phyloP scores from a whole-genome alignment of 92 coral and sea anemone species.

The Epizoanthus fatuus region DNA sequence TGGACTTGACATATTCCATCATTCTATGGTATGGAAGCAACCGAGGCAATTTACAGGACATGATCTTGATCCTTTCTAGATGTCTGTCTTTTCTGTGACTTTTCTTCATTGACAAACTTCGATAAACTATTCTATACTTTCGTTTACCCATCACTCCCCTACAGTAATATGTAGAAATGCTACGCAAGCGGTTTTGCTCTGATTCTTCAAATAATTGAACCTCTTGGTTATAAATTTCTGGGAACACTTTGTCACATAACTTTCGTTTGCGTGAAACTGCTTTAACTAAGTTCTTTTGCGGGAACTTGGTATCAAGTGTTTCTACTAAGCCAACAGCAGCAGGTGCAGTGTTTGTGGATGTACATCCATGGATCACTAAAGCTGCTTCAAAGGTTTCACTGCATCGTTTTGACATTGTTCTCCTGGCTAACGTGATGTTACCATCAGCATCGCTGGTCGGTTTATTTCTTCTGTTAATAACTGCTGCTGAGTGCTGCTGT shows the following conservation, averaged over 20 bases:
- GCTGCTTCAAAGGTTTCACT: constrained; percentile 81
- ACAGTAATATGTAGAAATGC: constrained; percentile 74
- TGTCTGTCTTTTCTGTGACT: constrained; percentile 45
- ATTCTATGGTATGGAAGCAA: constrained; percentile 78
- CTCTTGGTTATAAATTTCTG: constrained; percentile 71
- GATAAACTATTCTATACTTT: constrained; percentile 73
- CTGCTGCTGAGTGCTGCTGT: constrained; percentile 69
- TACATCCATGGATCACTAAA: constrained; percentile 75
- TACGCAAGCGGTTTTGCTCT: constrained; percentile 66
- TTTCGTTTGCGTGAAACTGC: constrained; percentile 72
- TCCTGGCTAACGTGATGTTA: constrained; percentile 42
- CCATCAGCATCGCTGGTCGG: constrained; percentile 74
- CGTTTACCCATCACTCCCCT: constrained; percentile 79
- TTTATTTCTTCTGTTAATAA: constrained; percentile 53
- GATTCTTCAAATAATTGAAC: constrained; percentile 73
- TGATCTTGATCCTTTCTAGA: constrained; percentile 69
- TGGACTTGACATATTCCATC: constrained; percentile 78
- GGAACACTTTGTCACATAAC: constrained; percentile 72
- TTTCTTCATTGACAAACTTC: constrained; percentile 58
- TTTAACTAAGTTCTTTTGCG: constrained; percentile 61
- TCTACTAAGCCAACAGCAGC: constrained; percentile 77
- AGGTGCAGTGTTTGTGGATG: constrained; percentile 68
- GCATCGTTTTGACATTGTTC: constrained; percentile 78
- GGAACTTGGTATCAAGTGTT: constrained; percentile 64
- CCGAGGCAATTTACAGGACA: constrained; percentile 83